A percentile compares a stretch with the other conserved stretches of the same genome.
phyloP scores from a whole-genome alignment of 2,113 vertebrate genomes.

The Aplodontia rufa region DNA sequence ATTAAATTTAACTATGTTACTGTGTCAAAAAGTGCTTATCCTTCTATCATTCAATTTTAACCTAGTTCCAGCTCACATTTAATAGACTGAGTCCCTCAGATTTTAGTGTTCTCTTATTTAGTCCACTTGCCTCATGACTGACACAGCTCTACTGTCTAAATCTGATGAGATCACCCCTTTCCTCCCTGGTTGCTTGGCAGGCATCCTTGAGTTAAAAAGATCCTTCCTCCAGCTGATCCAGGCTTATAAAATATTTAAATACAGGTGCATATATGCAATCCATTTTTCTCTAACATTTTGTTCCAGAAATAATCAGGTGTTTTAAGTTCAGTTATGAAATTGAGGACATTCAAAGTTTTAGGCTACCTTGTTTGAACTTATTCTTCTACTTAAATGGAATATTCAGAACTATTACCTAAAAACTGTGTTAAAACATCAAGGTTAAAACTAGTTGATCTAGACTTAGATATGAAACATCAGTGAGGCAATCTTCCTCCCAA shows the following conservation, averaged over 20 bases:
- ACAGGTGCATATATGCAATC: neutral
- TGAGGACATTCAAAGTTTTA: neutral
- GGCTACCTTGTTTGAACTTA: neutral
- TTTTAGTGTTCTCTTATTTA: neutral
- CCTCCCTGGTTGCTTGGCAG: neutral
- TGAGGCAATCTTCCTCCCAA: neutral
- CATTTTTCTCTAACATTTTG: neutral
- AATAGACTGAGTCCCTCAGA: neutral
- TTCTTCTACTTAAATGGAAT: neutral
- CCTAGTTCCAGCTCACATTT: neutral
- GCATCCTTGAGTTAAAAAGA: neutral
- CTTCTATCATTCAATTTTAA: neutral
- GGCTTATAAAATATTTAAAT: neutral
- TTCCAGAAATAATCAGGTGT: neutral
- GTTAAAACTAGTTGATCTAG: neutral
- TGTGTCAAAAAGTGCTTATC: neutral
- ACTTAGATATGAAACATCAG: neutral
- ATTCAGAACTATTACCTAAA: neutral
- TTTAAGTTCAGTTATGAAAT: neutral
- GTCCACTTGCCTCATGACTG: neutral
- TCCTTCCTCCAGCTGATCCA: neutral
- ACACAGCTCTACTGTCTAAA: neutral
- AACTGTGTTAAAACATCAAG: neutral
- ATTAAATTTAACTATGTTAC: neutral
- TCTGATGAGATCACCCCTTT: neutral